phyloP scores from a whole-genome alignment of 2,113 vertebrate genomes.

The Ursus arctos region DNA sequence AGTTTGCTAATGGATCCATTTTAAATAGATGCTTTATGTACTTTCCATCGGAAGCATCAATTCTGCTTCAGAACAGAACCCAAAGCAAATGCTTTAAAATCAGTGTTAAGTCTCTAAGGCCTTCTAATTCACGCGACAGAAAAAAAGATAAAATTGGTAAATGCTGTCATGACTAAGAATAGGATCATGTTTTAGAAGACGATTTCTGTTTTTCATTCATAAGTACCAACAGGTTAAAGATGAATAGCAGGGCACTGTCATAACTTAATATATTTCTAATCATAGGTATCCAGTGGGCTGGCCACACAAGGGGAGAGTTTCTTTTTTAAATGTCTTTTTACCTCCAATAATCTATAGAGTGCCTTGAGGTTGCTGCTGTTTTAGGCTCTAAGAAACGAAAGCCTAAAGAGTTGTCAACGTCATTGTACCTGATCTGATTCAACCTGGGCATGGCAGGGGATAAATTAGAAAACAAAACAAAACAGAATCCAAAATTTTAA shows the following conservation, averaged over 20 bases:
- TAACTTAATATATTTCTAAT: background rate
- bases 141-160: slow-evolving; percentile 7
- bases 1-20: slow-evolving; percentile 40
- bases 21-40: background rate
- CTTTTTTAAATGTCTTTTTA: background rate
- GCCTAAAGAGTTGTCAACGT: background rate
- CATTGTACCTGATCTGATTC: background rate
- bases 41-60: background rate
- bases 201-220: background rate
- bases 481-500: background rate
- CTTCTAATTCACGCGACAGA: background rate
- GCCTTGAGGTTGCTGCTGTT: background rate
- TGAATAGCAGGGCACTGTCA: background rate
- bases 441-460: background rate
- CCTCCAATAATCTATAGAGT: background rate
- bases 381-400: slow-evolving; percentile 25
- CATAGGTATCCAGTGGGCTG: background rate
- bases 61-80: background rate
- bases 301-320: background rate
- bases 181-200: slow-evolving; percentile 10
- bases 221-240: slow-evolving; percentile 41
- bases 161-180: background rate
- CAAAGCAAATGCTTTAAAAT: slow-evolving; percentile 12
- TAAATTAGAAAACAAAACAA: background rate
- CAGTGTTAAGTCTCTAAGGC: background rate